Evolutionary conservation across 2,113 vertebrate species (phyloP), one percentile per base, ranked within the genome.

Genomic region (Micromys minutus): DNA sequence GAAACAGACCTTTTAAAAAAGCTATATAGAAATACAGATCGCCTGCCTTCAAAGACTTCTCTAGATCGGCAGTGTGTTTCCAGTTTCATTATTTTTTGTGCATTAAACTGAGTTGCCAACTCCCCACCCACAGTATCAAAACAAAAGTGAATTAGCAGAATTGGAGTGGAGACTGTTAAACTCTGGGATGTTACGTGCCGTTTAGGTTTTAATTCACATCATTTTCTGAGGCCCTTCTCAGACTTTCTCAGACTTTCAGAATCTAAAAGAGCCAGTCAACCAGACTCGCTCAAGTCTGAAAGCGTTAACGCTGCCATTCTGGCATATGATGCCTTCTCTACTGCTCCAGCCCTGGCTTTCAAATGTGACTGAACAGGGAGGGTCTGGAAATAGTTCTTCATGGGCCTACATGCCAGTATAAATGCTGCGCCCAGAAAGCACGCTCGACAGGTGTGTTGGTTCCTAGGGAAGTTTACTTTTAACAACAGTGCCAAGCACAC

Each of bases 61-160:
- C 94, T 79, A 36, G 61, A 71, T 45, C 21, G 85, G 50, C 34
- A n/a, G 24, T 26, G 26, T 88, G 19, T 90, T 93, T 93, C 88
- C 86, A 92, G 76, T 69, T 94, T 80, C 89, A 79, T 91, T 52
- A 67, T 79, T 93, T 89, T 91, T 83, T 77, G 59, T 77, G 71
- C 26, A 8, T 59, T 85, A 69, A 88, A 19, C 52, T 71, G 86
- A 80, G 69, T 57, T 42, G 45, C 39, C 67, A 47, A 31, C 91
- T 92, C 90, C 79, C 81, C 61, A 55, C 89, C 94, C 90, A 74
- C 7, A 61, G 15, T 71, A 83, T 89, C 74, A 83, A 96, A 96
- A 96, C 94, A 94, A 93, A 94, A 79, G 4, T 74, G 71, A 76
- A n/a, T 84, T 93, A 55, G 85, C 77, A 86, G 55, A 11, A 57